Conservation (phyloP, 1,140 invertebrate species). For the Colletes gigas region DNA sequence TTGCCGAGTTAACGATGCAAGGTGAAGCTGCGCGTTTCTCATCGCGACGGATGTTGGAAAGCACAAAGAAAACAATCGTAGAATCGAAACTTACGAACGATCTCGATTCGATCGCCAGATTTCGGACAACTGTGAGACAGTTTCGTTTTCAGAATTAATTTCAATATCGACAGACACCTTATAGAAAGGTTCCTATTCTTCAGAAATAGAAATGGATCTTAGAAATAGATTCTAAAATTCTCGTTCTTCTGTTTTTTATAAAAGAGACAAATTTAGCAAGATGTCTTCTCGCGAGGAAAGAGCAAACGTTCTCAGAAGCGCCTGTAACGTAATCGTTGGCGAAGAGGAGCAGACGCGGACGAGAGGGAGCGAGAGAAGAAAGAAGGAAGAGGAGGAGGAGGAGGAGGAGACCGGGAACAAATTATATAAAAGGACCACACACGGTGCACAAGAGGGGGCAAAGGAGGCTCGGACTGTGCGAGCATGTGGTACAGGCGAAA, state of each 20-base stretch:
- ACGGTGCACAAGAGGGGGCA: conserved; percentile 63
- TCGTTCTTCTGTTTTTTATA: no score
- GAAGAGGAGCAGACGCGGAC: conserved; percentile 13
- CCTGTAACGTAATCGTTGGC: conserved; percentile 45
- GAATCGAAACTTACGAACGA: no score
- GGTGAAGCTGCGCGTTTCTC: conserved; percentile 42
- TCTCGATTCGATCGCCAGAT: no score
- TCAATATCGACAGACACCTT: no score
- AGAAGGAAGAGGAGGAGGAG: conserved; percentile 28
- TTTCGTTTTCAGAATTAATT: no score
- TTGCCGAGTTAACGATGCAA: conserved; percentile 43
- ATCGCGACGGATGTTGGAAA: conserved; percentile 35
- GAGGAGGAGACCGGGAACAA: conserved; percentile 56
- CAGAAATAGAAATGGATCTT: no score
- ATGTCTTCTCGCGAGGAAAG: not conserved
- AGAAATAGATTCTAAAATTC: no score
- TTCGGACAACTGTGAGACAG: no score
- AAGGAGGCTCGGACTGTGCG: conserved; percentile 52
- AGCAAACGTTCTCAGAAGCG: conserved; percentile 14
- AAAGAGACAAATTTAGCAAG: not conserved
- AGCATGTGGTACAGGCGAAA: conserved; percentile 68
- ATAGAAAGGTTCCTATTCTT: no score
- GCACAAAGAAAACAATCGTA: conserved; percentile 16
- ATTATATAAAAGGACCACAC: conserved; percentile 78
- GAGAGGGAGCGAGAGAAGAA: conserved; percentile 17